Base-by-base conservation (phyloP, 2,888 invertebrate species). In the Neoaliturus tenellus region DNA sequence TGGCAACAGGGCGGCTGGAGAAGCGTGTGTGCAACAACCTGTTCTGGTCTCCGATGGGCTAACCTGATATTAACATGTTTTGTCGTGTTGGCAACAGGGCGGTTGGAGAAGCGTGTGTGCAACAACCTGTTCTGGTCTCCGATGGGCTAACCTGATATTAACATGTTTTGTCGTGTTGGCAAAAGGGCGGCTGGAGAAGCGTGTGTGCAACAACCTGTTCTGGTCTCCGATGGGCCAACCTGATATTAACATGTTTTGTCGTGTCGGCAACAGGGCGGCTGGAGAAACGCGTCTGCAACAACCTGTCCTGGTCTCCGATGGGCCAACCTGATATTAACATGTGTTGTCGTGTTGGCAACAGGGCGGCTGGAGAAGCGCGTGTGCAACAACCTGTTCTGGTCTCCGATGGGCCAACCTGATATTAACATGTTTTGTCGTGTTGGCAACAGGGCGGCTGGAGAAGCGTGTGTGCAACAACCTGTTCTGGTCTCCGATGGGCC, bases 171-270 rank as follows among this genome's bases (percentile, higher is more conserved):
- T 99, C 82, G 98, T 99, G 23, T 91, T 99, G 86, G 99, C 98
- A 28, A 58, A 86, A 92, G 91, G 92, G 88, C 91, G 91, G 89
- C 89, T 92, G 87, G 97, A 98, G 91, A 96, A 96, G 90, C 95
- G 96, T 85, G 94, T 96, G 0, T 97, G 97, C 91, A 98, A 98
- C 88, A 91, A 91, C 51, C 73, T 89, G 87, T 98, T 98, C 92
- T 99, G 99, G 99, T 97, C 98, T 51, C 99, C 98, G 0, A 94
- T 95, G 83, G 99, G 99, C n/a, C 98, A 98, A 91, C n/a, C n/a
- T n/a, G n/a, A n/a, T n/a, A n/a, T n/a, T n/a, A n/a, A n/a, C n/a
- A n/a, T n/a, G n/a, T n/a, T 98, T 23, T 51, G 51, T 51, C 51
- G 23, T 51, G 51, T 48, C 23, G n/a, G 23, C 23, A 28, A 58